Evolutionary conservation across 2,888 invertebrate genomes (phyloP).

Genomic region (Drosophila bunnanda): DNA sequence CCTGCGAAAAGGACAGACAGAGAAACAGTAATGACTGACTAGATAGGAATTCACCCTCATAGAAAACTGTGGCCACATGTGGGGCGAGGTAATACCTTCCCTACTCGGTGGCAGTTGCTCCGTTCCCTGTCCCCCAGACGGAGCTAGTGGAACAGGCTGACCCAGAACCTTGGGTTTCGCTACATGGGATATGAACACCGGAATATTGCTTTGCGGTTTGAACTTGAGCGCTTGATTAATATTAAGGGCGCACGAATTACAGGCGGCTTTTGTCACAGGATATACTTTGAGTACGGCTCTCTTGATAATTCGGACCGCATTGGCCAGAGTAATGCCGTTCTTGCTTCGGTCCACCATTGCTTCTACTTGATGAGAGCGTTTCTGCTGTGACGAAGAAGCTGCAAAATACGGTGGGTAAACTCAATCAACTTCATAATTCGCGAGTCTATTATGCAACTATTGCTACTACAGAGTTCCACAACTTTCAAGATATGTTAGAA

Average conservation of each 20-base stretch:
- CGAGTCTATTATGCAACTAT: not conserved
- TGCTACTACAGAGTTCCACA: not conserved
- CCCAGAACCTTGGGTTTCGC: not conserved
- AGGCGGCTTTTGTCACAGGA: conserved; percentile 24
- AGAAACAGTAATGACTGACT: not conserved
- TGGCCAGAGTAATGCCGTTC: conserved; percentile 1
- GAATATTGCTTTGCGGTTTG: conserved; percentile 7
- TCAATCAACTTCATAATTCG: conserved; percentile 3
- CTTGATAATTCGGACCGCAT: conserved; percentile 31
- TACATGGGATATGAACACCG: conserved; percentile 19
- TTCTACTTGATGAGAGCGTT: conserved; percentile 51
- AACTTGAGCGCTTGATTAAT: conserved; percentile 11
- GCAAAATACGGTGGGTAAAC: conserved; percentile 44
- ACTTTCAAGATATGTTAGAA: too few relatives aligned
- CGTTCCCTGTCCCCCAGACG: conserved; percentile 6
- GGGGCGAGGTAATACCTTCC: conserved; percentile 34
- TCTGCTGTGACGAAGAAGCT: conserved; percentile 40
- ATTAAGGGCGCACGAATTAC: conserved; percentile 2
- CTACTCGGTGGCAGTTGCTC: conserved; percentile 43
- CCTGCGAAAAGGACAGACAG: conserved; percentile 85
- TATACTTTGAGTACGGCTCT: conserved; percentile 25
- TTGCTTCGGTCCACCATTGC: conserved; percentile 30
- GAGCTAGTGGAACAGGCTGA: conserved; percentile 15
- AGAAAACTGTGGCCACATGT: not conserved
- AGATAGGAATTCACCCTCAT: not conserved